These are phyloP conservation scores for Ametastegia equiseti DNA, from an alignment of 2,888 invertebrate genomes.

Conservation along the genomic window DNA sequence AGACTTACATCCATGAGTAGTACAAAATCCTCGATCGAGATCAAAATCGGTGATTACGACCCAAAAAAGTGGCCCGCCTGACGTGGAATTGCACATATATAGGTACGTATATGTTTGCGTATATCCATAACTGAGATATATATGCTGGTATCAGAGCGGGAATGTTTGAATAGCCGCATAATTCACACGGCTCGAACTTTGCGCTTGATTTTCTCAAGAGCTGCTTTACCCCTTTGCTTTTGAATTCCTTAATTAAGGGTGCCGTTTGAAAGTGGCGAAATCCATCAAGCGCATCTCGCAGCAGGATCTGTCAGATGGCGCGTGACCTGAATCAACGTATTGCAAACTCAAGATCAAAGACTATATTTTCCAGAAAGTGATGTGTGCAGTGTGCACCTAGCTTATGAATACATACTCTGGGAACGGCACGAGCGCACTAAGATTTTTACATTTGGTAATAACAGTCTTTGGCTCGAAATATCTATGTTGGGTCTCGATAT, in stretches of 20 bases:
- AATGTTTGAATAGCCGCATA: background rate
- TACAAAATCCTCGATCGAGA: too few relatives aligned
- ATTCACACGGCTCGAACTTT: background rate
- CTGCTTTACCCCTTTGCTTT: constrained; percentile 4
- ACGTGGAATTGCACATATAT: too few relatives aligned
- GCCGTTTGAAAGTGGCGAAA: background rate
- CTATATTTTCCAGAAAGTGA: background rate
- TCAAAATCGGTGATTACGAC: too few relatives aligned
- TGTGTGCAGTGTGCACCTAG: background rate
- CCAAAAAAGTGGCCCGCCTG: too few relatives aligned
- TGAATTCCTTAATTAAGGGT: constrained; percentile 4
- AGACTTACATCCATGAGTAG: too few relatives aligned
- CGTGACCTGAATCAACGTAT: constrained; percentile 11
- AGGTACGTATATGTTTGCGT: too few relatives aligned
- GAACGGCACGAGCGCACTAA: background rate
- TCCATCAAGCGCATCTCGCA: background rate
- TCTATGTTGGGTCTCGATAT: background rate
- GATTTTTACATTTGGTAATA: background rate
- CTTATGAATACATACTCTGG: background rate
- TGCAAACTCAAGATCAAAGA: background rate
- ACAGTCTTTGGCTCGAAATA: background rate
- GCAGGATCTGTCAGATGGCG: constrained; percentile 7
- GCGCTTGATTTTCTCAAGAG: constrained; percentile 17
- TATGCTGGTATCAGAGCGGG: background rate
- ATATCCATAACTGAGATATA: background rate